These are phyloP conservation scores for Drosophila lacteicornis DNA, from an alignment of 1,140 invertebrate genomes.

Conservation along the genomic window DNA sequence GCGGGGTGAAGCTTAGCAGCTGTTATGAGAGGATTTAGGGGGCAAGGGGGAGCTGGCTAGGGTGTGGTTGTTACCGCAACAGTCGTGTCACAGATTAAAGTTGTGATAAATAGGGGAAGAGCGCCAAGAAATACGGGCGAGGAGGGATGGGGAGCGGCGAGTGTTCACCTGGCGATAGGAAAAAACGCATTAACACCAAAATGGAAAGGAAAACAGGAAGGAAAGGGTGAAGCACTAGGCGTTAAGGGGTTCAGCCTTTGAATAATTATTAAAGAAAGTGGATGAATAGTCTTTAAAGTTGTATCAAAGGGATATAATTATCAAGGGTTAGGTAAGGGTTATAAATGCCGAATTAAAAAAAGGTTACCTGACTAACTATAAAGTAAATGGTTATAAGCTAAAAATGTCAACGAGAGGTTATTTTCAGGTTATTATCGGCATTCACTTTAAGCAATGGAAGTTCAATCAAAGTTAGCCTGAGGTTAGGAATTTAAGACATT, in stretches of 20 bases:
- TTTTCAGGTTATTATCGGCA: too few species aligned
- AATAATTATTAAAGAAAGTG: constrained; percentile 12
- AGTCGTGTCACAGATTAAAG: constrained; percentile 51
- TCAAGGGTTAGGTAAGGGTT: too few species aligned
- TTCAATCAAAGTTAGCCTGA: too few species aligned
- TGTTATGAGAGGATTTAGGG: constrained; percentile 10
- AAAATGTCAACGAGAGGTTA: too few species aligned
- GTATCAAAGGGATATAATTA: background rate
- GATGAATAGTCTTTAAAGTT: background rate
- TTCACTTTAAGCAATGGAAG: too few species aligned
- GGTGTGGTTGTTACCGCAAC: constrained; percentile 21
- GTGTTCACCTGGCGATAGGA: constrained; percentile 46
- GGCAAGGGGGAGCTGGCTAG: background rate
- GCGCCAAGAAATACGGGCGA: constrained; percentile 3
- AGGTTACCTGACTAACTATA: too few species aligned
- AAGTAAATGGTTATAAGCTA: too few species aligned
- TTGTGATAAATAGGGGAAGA: constrained; percentile 49
- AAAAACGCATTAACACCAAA: constrained; percentile 34
- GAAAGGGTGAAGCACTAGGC: background rate
- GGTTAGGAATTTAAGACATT: too few species aligned
- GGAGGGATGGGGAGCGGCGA: background rate
- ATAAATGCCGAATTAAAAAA: background rate
- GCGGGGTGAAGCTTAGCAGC: constrained; percentile 35
- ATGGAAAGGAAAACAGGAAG: background rate
- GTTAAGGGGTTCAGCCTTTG: background rate